These are phyloP conservation scores for Drosophila anomalata DNA, from an alignment of 2,888 invertebrate genomes.

Conservation along the genomic window DNA sequence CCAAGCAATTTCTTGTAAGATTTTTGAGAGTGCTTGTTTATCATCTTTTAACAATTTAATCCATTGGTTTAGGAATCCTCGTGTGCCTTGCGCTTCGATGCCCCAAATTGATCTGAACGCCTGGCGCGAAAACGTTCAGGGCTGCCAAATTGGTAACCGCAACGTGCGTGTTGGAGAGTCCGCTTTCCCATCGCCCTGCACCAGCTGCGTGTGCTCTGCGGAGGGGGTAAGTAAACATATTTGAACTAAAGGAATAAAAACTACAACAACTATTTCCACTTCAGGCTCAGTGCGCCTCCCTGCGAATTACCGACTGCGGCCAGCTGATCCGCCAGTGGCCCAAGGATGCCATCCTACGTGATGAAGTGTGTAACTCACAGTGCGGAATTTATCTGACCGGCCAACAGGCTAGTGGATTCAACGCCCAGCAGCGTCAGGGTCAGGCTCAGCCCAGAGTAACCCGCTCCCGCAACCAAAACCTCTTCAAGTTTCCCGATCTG, in stretches of 20 bases:
- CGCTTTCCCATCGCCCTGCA: conserved; percentile 95
- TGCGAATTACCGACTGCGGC: conserved; percentile 94
- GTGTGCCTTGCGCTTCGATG: conserved; percentile 92
- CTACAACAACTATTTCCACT: background rate
- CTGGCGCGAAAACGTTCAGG: conserved; percentile 92
- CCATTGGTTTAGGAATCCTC: conserved; percentile 88
- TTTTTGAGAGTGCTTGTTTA: conserved; percentile 31
- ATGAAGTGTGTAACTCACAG: conserved; percentile 95
- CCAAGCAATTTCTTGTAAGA: conserved; percentile 93
- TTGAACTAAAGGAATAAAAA: background rate
- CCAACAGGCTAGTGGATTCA: conserved; percentile 74
- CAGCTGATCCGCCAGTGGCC: conserved; percentile 93
- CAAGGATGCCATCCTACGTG: conserved; percentile 91
- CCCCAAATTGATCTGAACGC: conserved; percentile 92
- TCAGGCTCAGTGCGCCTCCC: conserved; percentile 94
- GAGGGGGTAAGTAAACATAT: conserved; percentile 89
- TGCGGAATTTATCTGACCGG: conserved; percentile 90
- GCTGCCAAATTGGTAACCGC: conserved; percentile 92
- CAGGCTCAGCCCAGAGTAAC: conserved; percentile 81
- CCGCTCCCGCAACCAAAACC: conserved; percentile 83
- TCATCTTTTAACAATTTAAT: background rate
- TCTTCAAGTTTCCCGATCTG: conserved; percentile 91
- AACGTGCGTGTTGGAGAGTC: conserved; percentile 92
- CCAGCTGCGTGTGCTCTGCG: conserved; percentile 93
- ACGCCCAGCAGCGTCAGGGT: conserved; percentile 79